phyloP scores from a whole-genome alignment of 1,140 invertebrate species.

The Drosophila kohkoa region DNA sequence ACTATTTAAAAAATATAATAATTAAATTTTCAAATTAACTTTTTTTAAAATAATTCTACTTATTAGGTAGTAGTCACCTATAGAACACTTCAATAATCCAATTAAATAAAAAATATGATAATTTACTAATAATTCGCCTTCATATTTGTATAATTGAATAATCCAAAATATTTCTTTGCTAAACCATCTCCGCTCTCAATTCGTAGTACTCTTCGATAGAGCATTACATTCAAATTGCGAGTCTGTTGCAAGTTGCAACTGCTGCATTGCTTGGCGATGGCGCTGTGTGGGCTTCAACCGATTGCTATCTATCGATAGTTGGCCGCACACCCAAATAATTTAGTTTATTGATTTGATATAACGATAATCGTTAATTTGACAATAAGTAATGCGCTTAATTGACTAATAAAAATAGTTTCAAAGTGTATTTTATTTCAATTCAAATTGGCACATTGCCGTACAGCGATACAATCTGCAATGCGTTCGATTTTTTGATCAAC shows the following conservation, averaged over 20 bases:
- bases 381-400: neutral
- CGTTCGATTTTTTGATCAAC: conserved; percentile 2
- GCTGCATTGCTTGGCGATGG: conserved; percentile 1
- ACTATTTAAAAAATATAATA: no score
- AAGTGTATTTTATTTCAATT: neutral
- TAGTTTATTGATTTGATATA: neutral
- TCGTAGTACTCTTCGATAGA: neutral
- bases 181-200: neutral
- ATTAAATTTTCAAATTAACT: no score
- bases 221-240: neutral
- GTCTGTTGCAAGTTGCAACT: neutral
- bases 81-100: no score
- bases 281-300: conserved; percentile 30
- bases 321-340: conserved; percentile 10
- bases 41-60: no score
- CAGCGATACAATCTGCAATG: neutral
- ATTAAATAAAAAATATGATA: no score
- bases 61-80: no score
- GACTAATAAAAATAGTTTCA: conserved; percentile 4
- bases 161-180: no score
- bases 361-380: neutral
- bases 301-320: conserved; percentile 38
- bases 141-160: no score
- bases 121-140: no score
- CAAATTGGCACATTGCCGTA: neutral